Evolutionary conservation across 1,140 invertebrate genomes (phyloP).

Genomic region (Octopus sinensis): DNA sequence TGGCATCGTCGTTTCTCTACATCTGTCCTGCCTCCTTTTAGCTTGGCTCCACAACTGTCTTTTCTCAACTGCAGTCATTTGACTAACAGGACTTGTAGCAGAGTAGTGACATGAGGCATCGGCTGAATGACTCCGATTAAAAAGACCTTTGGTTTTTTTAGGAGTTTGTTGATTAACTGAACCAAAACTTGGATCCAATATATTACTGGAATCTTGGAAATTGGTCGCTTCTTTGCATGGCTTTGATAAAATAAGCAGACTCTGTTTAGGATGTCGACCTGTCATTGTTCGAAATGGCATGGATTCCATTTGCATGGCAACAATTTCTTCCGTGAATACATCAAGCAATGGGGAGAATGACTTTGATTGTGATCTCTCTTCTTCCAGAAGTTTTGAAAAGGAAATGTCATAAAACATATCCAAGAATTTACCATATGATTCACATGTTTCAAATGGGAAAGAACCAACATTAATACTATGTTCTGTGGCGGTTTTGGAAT

Average conservation of each 20-base stretch:
- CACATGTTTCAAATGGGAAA: slow-evolving; percentile 49
- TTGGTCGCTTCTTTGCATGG: neutral
- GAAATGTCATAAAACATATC: slow-evolving; percentile 50
- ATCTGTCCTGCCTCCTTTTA: neutral
- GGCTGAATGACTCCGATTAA: neutral
- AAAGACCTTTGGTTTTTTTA: neutral
- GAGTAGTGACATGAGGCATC: neutral
- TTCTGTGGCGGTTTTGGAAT: slow-evolving; percentile 19
- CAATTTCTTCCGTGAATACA: slow-evolving; percentile 40
- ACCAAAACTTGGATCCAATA: neutral
- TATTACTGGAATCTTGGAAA: neutral
- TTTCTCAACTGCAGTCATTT: neutral
- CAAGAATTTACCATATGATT: slow-evolving; percentile 51
- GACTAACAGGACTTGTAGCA: neutral
- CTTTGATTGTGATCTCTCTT: slow-evolving; percentile 20
- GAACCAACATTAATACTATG: slow-evolving; percentile 42
- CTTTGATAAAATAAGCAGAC: slow-evolving; percentile 4
- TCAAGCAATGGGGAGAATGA: slow-evolving; percentile 34
- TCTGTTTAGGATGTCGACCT: slow-evolving; percentile 10
- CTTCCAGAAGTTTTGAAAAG: slow-evolving; percentile 41
- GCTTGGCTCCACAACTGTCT: neutral
- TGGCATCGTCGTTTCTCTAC: neutral
- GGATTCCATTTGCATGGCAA: slow-evolving; percentile 37
- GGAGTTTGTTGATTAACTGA: neutral
- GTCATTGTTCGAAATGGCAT: slow-evolving; percentile 18